phyloP scores from a whole-genome alignment of 2,113 vertebrate genomes.

The Illadopsis cleaveri region DNA sequence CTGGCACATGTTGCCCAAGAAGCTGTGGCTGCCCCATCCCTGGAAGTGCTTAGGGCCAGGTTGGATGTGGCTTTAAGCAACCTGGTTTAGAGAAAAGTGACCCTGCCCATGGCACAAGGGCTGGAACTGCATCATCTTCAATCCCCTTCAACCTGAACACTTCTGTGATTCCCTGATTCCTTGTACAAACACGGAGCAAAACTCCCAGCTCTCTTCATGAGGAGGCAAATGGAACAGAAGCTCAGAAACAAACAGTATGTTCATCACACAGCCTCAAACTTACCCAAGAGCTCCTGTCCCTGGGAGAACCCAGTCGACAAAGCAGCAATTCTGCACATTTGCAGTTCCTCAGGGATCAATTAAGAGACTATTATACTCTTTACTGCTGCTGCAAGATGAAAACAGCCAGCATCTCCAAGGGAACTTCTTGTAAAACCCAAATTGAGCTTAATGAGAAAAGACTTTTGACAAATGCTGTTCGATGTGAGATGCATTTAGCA shows the following conservation, averaged over 20 bases:
- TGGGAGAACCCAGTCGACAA: background rate
- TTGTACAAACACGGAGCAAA: background rate
- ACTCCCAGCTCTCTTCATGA: background rate
- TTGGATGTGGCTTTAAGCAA: accelerated
- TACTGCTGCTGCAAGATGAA: background rate
- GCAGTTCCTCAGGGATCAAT: background rate
- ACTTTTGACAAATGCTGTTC: background rate
- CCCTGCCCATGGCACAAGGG: accelerated
- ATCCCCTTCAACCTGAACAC: too few relatives aligned
- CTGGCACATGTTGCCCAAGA: background rate
- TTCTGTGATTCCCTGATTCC: background rate
- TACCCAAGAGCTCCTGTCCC: background rate
- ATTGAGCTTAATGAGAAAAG: background rate
- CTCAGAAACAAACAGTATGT: background rate
- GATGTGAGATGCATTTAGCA: background rate
- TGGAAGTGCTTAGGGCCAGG: background rate
- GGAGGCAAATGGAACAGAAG: background rate
- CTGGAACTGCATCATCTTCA: background rate
- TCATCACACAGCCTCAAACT: background rate
- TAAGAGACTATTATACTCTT: background rate
- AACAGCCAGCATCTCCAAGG: background rate
- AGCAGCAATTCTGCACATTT: background rate
- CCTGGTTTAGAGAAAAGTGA: background rate
- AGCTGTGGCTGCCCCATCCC: background rate
- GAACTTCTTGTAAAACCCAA: background rate